Evolutionary conservation across 1,140 invertebrate species (phyloP), one percentile per base, ranked within the genome.

Genomic region (Drosophila pseudoobscura): DNA sequence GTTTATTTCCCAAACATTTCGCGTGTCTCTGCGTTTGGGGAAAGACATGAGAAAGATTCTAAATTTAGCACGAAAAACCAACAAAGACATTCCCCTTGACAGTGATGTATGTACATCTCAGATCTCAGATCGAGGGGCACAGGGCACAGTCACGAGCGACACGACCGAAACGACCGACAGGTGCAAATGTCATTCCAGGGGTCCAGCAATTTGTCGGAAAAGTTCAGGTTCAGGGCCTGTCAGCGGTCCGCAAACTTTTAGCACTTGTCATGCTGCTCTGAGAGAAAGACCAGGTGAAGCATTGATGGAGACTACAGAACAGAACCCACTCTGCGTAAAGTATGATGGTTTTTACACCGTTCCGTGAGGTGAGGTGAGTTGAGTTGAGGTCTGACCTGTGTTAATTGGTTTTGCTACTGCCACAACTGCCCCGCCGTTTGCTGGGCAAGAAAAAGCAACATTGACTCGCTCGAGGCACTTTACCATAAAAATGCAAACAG

Each of bases 401-500:
- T 26, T 63, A 53, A 73, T 64, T 35, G 71, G 11, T 29, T 64
- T 73, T 74, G 8, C 22, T 9, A 17, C 51, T 66, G 51, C 35
- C 53, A 7, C 24, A 9, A 31, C 31, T 54, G 31, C 11, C 45
- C 11, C 45, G 9, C 7, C 35, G 17, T 53, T 26, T 39, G 26
- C 24, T 75, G 49, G 43, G 22, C 24, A 41, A 29, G 44, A 44
- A 62, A 60, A 46, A 47, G 52, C 53, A 75, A 65, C 56, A 66
- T 57, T 78, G 47, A 54, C 24, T 45, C 26, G 60, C 71, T 49
- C 9, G 26, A 47, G 71, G 71, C 71, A 45, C 11, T 78, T 46
- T 51, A 39, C 47, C 56, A 59, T 60, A 35, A 72, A 79, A 83
- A 72, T 85, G 58, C 72, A 85, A 84, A 73, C 59, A 73, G 45